Conservation (phyloP, 2,113 vertebrate species). For the Falcunculus frontatus region DNA sequence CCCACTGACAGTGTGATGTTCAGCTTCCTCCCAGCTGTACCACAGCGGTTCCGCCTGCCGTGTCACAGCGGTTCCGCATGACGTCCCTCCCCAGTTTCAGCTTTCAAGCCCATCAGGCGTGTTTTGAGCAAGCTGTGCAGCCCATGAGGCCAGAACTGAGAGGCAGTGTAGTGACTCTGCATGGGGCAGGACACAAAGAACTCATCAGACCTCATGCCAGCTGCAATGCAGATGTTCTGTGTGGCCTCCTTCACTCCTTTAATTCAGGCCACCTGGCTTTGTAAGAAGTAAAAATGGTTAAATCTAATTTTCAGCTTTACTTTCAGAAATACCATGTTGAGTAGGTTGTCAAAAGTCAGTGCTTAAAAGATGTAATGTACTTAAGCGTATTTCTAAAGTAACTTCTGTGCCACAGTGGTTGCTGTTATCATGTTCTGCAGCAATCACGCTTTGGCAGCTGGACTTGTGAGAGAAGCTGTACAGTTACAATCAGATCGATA, state of each 20-base stretch:
- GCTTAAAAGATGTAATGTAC: background rate
- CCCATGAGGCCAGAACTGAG: background rate
- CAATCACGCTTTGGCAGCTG: background rate
- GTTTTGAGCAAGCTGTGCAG: background rate
- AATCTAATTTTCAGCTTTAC: background rate
- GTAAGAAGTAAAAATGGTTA: background rate
- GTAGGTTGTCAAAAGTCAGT: background rate
- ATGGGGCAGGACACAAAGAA: background rate
- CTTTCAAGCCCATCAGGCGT: background rate
- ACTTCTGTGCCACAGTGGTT: background rate
- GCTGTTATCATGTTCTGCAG: background rate
- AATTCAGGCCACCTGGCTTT: background rate
- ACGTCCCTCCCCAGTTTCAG: background rate
- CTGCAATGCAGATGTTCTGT: background rate
- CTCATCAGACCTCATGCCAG: background rate
- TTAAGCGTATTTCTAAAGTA: background rate
- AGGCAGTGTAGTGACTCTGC: background rate
- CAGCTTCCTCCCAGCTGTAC: background rate
- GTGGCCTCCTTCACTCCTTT: background rate
- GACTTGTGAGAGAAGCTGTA: background rate
- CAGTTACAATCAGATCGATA: background rate
- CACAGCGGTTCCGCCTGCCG: background rate
- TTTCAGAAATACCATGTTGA: background rate
- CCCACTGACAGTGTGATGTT: background rate
- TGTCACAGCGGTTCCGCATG: background rate